These are phyloP conservation scores for Aporrectodea caliginosa DNA, from an alignment of 1,140 invertebrate species.

Conservation along the genomic window DNA sequence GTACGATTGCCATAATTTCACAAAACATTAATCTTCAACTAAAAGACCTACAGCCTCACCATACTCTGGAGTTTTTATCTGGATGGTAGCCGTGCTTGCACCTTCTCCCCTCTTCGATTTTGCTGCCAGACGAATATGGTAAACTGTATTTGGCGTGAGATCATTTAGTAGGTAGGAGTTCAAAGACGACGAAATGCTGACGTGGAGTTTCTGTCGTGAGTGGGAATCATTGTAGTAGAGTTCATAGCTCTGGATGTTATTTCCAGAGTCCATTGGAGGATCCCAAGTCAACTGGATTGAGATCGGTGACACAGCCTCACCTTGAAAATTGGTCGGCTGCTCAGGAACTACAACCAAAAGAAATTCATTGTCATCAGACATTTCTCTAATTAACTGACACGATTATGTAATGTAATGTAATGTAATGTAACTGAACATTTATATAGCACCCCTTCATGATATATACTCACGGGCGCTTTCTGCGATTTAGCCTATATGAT, in stretches of 20 bases:
- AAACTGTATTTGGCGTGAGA: constrained; percentile 90
- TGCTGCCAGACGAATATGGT: constrained; percentile 92
- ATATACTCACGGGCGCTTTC: too few species aligned
- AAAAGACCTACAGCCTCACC: background rate
- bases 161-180: constrained; percentile 79
- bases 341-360: constrained; percentile 70
- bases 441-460: too few species aligned
- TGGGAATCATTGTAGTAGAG: constrained; percentile 93
- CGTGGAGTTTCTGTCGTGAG: constrained; percentile 67
- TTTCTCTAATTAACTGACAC: too few species aligned
- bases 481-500: too few species aligned
- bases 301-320: constrained; percentile 62
- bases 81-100: constrained; percentile 86
- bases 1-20: too few species aligned
- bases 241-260: constrained; percentile 91
- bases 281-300: constrained; percentile 82
- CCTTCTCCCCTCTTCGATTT: constrained; percentile 87
- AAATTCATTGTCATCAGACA: too few species aligned
- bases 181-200: constrained; percentile 65
- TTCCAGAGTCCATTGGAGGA: constrained; percentile 69
- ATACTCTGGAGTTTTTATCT: constrained; percentile 60
- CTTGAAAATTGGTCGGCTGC: constrained; percentile 79
- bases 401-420: too few species aligned
- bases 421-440: too few species aligned
- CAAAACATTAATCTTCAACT: background rate